Base-by-base conservation (phyloP, 2,113 vertebrate genomes). In the Ceratotherium simum region DNA sequence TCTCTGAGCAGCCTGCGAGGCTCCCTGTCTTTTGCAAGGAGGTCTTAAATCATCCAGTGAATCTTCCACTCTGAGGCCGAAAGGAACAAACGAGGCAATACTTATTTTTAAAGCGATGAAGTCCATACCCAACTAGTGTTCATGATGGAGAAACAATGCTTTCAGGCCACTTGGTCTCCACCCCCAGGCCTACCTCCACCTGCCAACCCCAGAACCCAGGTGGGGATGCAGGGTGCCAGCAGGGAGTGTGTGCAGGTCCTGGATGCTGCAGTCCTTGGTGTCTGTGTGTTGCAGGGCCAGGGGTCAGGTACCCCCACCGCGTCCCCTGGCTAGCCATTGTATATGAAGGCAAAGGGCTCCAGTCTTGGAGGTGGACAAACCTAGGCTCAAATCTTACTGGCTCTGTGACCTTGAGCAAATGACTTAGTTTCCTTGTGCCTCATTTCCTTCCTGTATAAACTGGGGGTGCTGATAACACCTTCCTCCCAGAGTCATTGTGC, bases 51-150 rank as follows among this genome's bases (percentile, higher is more conserved):
- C 72, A 85, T 69, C 33, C 54, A 83, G 0, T 33, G 17, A 94
- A 51, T 18, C 86, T 85, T 79, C 42, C 1, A 73, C 39, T 39
- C 48, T 65, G 39, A 48, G 36, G 33, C 89, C 62, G 29, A 86
- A 65, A 78, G 54, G 79, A 96, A 62, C 54, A 70, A 64, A 82
- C 31, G 46, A 95, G 56, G 39, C 31, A 83, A 2, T 80, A 42
- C 60, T 79, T 84, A 1, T 27, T 95, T 67, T 62, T 90, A 69
- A 36, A 92, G 88, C 73, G 91, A 81, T 67, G 60, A 87, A 82
- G 67, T 72, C 33, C 42, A 3, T 58, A 48, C 62, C 76, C 10
- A 29, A 10, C 7, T 31, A 67, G 27, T 54, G 72, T 54, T 94
- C 75, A 51, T 0, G 0, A 36, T 13, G 83, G n/a, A 96, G 65